phyloP scores from a whole-genome alignment of 92 coral and sea anemone genomes.

The Pocillopora grandis region DNA sequence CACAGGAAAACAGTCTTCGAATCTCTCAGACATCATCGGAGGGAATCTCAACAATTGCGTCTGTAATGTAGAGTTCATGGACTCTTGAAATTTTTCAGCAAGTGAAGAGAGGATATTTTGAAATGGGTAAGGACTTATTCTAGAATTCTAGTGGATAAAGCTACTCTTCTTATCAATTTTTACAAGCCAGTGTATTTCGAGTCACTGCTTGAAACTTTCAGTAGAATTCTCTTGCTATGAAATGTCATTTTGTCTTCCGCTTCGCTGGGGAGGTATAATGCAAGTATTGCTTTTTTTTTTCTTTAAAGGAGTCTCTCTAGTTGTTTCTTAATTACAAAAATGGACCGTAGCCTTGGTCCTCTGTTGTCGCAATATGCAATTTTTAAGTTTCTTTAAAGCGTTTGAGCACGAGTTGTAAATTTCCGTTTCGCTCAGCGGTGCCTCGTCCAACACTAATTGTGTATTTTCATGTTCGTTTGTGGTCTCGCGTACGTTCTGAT shows the following conservation, averaged over 20 bases:
- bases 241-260: background rate
- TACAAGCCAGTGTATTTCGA: background rate
- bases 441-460: no score
- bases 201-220: no score
- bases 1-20: background rate
- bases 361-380: background rate
- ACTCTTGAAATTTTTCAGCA: slow-evolving; percentile 23
- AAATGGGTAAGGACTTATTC: slow-evolving; percentile 33
- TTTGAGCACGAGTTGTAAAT: background rate
- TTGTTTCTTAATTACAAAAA: background rate
- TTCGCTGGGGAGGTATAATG: slow-evolving; percentile 12
- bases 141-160: background rate
- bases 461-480: background rate
- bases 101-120: slow-evolving; percentile 6
- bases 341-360: background rate
- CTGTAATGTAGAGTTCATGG: slow-evolving; percentile 26
- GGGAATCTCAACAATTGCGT: background rate
- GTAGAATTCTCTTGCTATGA: background rate
- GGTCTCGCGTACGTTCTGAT: background rate
- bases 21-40: slow-evolving; percentile 10
- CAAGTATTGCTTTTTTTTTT: slow-evolving; percentile 2
- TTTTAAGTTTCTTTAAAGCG: background rate
- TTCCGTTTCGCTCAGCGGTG: slow-evolving; percentile 20
- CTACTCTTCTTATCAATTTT: background rate
- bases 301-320: background rate